These are phyloP conservation scores for Neopelma chrysocephalum DNA, from an alignment of 2,797 vertebrate genomes.

Conservation along the genomic window DNA sequence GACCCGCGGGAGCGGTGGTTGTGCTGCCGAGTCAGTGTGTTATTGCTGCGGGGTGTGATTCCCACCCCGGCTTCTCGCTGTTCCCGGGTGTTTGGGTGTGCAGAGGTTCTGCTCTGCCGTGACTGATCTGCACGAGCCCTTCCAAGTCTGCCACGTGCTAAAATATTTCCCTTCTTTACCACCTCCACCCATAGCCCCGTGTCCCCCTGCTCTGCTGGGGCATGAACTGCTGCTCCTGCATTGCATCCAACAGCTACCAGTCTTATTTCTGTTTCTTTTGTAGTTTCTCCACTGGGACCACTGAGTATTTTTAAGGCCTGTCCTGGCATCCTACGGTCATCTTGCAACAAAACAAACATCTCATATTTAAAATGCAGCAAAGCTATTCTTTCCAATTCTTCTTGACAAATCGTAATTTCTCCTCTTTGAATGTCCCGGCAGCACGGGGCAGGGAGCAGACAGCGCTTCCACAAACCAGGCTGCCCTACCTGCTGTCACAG, in stretches of 20 bases:
- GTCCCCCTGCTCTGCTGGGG: not conserved
- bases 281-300: not conserved
- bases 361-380: not conserved
- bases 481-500: not conserved
- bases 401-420: not conserved
- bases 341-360: not conserved
- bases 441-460: fast-evolving
- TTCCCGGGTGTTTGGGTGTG: fast-evolving
- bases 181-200: fast-evolving
- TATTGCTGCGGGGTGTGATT: fast-evolving
- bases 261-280: not conserved
- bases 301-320: not conserved
- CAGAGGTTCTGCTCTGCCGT: not conserved
- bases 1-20: fast-evolving
- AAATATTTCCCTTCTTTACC: not conserved
- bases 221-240: not conserved
- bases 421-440: not conserved
- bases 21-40: fast-evolving
- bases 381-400: not conserved
- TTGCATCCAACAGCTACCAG: not conserved
- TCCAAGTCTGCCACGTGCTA: not conserved
- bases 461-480: not conserved
- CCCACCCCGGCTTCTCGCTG: fast-evolving
- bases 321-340: not conserved
- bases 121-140: not conserved